Base-by-base conservation (phyloP, 2,888 invertebrate species). In the Sphecodes monilicornis region DNA sequence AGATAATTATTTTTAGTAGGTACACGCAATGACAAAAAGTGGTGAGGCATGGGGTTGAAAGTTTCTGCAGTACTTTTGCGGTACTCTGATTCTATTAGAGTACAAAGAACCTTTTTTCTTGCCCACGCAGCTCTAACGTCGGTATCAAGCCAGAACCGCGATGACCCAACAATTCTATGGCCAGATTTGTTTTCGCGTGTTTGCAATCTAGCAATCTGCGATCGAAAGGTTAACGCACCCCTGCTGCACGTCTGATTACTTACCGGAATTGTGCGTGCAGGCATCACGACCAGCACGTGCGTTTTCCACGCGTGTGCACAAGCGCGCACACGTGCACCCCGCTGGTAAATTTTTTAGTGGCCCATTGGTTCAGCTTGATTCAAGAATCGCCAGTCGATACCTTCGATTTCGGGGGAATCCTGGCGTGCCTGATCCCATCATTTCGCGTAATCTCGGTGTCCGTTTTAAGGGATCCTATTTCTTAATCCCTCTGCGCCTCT, bases 201-300 rank as follows among this genome's bases (percentile, higher is more conserved):
- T 75, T 60, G 88, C 82, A 85, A 82, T 85, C 86, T 46, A 82
- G 84, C 80, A 77, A 89, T 89, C 82, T 82, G 76, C 89, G 88
- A 89, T 89, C 88, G 85, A 89, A 89, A 89, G 89, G 89, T 87
- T 89, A 89, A 88, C 79, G 88, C 88, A 88, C 86, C 89, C 88
- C 88, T 82, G 82, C 77, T 46, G 80, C 81, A 84, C 86, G 88
- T 84, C 86, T 87, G 89, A 89, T 89, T 89, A 87, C 89, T 81
- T 81, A 60, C 81, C 80, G 89, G 81, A 89, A 88, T 80, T 89
- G 89, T 89, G 85, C 88, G 85, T 84, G 89, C 86, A 64, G 79
- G 86, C 82, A 82, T 85, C 88, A 79, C 82, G 78, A 75, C 75
- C 73, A 79, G 76, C 89, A 87, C 89, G 89, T 85, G 89, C 75